Evolutionary conservation across 2,797 vertebrate species (phyloP), one percentile per base, ranked within the genome.

Genomic region (Cirrhinus mrigala): DNA sequence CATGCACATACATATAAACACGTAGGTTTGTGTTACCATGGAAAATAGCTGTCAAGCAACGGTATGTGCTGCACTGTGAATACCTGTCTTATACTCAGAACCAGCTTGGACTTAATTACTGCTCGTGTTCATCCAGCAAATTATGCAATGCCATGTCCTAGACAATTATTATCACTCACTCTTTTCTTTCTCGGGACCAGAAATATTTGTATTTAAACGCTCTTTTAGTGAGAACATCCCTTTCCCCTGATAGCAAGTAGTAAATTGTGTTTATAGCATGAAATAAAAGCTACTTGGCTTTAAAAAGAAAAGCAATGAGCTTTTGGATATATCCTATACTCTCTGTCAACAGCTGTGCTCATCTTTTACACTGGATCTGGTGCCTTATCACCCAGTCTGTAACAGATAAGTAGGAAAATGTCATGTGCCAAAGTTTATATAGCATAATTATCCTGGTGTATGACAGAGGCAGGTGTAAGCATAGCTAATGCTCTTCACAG

Each of bases 151-250:
- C 85, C 84, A 82, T 33, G 74, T 44, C 80, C 69, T 48, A 84
- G 83, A 50, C 85, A 87, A 86, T 88, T 87, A 88, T 87, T 88
- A 60, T 88, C 83, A 86, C 87, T 88, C 79, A 50, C 2, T 16
- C 37, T 37, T 56, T 22, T 56, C 20, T 22, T 20, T 22, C 56
- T 22, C 54, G 1, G 56, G 56, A 58, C 56, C 9, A 58, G 8
- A 58, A 58, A 58, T 58, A n/a, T 58, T 58, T 9, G 11, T 58
- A 58, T 58, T 58, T 11, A 58, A 58, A n/a, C n/a, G 56, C 22
- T 58, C 22, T 58, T 58, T 20, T 54, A 58, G 9, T 58, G 56
- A n/a, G 56, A 58, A 58, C 56, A 58, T 58, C n/a, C n/a, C 58
- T 24, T 60, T 24, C n/a, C 58, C 11, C 24, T 60, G n/a, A 24